phyloP scores from a whole-genome alignment of 2,888 invertebrate genomes.

The Eupeodes luniger region DNA sequence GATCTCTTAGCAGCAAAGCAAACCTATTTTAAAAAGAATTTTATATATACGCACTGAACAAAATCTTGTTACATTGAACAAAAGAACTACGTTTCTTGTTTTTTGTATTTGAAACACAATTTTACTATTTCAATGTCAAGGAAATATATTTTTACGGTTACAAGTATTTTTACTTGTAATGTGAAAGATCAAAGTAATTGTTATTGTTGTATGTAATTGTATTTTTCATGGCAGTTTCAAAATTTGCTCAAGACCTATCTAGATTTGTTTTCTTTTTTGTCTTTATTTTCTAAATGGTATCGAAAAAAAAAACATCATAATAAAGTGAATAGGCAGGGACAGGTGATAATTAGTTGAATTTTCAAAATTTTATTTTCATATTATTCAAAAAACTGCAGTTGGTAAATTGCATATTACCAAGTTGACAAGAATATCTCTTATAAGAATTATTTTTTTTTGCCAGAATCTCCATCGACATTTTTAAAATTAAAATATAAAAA shows the following conservation, averaged over 20 bases:
- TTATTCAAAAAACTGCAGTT: background rate
- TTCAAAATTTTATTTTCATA: constrained; percentile 4
- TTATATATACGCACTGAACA: constrained; percentile 34
- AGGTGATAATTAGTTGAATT: constrained; percentile 37
- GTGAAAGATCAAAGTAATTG: constrained; percentile 47
- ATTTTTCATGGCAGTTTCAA: constrained; percentile 4
- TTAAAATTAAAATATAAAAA: background rate
- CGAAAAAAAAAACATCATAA: constrained; percentile 7
- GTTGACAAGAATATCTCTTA: background rate
- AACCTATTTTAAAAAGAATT: background rate
- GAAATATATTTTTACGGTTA: constrained; percentile 48
- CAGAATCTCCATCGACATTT: background rate
- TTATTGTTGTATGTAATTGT: constrained; percentile 3
- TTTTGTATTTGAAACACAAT: constrained; percentile 6
- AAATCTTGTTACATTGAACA: background rate
- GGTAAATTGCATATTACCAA: background rate
- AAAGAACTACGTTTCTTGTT: background rate
- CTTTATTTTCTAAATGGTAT: background rate
- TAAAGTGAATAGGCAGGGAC: background rate
- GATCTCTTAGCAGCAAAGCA: background rate
- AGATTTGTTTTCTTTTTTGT: background rate
- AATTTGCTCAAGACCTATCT: background rate
- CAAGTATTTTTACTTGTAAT: constrained; percentile 48
- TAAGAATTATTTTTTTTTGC: background rate
- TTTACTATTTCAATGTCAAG: constrained; percentile 63